These are phyloP conservation scores for Protonemura montana DNA, from an alignment of 2,888 invertebrate genomes.

Conservation along the genomic window DNA sequence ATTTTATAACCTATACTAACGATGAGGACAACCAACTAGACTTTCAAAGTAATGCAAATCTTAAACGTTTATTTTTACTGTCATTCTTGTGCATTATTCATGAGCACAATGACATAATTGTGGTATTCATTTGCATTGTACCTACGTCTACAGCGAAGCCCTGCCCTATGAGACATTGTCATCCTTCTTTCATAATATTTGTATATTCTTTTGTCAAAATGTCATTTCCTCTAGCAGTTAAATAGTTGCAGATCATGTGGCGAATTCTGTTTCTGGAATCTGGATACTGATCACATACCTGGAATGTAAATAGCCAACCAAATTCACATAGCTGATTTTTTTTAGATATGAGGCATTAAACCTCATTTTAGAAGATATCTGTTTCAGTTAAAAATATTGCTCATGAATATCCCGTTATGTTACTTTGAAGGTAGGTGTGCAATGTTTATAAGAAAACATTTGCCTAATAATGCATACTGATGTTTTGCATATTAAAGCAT, in stretches of 20 bases:
- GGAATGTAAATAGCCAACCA: no score
- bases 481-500: no score
- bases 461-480: no score
- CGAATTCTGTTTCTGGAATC: not conserved
- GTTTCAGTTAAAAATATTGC: no score
- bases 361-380: no score
- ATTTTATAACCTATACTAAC: no score
- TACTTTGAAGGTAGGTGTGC: no score
- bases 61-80: constrained; percentile 10
- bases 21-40: not conserved
- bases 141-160: not conserved
- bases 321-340: no score
- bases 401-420: no score
- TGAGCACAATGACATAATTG: constrained; percentile 38
- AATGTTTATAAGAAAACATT: no score
- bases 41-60: constrained; percentile 7
- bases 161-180: constrained; percentile 33
- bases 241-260: not conserved
- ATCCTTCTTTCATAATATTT: not conserved
- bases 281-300: no score
- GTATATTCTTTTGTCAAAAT: not conserved
- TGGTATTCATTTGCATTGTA: constrained; percentile 35
- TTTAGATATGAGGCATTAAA: no score
- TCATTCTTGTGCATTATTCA: constrained; percentile 34
- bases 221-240: not conserved